Evolutionary conservation across 2,888 invertebrate genomes (phyloP).

Genomic region (Macrophya annulata): DNA sequence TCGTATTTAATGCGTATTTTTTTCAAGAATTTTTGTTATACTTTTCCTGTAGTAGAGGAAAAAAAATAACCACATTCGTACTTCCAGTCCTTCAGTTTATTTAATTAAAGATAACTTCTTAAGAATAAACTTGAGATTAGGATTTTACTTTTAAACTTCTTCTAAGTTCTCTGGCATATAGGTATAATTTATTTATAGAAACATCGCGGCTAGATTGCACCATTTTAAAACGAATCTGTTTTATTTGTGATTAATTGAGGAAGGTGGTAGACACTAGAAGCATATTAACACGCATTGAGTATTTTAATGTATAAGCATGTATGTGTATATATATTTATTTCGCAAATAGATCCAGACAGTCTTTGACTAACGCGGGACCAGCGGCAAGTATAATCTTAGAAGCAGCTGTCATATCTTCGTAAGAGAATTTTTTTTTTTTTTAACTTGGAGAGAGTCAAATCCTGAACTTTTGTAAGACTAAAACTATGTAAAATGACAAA

Average conservation of each 20-base stretch:
- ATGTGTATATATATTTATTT: slow-evolving; percentile 1
- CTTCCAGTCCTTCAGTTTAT: neutral
- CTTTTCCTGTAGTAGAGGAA: neutral
- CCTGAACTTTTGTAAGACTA: neutral
- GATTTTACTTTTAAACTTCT: neutral
- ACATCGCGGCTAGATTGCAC: neutral
- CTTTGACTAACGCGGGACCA: slow-evolving; percentile 23
- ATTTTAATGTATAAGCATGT: neutral
- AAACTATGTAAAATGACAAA: neutral
- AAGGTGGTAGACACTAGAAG: slow-evolving; percentile 1
- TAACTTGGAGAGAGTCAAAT: neutral
- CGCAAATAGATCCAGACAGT: slow-evolving; percentile 42
- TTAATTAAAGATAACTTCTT: neutral
- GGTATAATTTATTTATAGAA: neutral
- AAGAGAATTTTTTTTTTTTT: neutral
- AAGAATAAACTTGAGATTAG: neutral
- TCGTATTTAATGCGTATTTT: neutral
- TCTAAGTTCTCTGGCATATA: neutral
- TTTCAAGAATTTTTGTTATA: neutral
- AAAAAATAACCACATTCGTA: neutral
- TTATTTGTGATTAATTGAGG: neutral
- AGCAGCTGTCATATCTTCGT: slow-evolving; percentile 29
- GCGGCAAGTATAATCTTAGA: slow-evolving; percentile 20
- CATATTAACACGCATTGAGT: neutral
- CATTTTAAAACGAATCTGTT: neutral